Evolutionary conservation across 2,797 vertebrate species (phyloP).

Genomic region (Aeoliscus strigatus): DNA sequence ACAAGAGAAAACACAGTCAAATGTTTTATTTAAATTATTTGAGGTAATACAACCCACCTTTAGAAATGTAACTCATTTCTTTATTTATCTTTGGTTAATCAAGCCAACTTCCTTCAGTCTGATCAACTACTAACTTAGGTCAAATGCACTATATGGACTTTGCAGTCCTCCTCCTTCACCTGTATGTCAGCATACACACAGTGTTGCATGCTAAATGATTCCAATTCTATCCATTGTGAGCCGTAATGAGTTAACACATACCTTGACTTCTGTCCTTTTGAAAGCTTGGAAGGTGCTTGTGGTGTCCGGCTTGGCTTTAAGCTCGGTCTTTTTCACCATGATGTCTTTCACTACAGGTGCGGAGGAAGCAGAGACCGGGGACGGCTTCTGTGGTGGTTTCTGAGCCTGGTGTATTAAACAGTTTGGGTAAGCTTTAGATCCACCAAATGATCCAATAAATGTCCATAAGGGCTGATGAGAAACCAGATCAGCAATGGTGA

Average conservation of each 20-base stretch:
- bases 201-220: neutral
- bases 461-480: neutral
- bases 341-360: constrained; percentile 90
- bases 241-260: constrained; percentile 39
- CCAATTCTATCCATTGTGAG: neutral
- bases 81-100: no score
- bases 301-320: constrained; percentile 87
- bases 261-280: constrained; percentile 97
- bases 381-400: constrained; percentile 91
- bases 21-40: no score
- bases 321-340: constrained; percentile 89
- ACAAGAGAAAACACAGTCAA: no score
- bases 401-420: constrained; percentile 78
- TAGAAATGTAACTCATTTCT: no score
- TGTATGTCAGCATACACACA: no score
- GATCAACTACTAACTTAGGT: no score
- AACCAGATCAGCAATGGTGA: neutral
- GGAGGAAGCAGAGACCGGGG: constrained; percentile 81
- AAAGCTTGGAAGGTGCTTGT: constrained; percentile 91
- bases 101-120: no score
- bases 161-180: no score
- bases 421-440: no score
- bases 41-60: no score
- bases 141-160: no score
- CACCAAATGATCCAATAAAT: no score